phyloP scores from a whole-genome alignment of 2,797 vertebrate genomes.

The Alcedo quadribrachys region DNA sequence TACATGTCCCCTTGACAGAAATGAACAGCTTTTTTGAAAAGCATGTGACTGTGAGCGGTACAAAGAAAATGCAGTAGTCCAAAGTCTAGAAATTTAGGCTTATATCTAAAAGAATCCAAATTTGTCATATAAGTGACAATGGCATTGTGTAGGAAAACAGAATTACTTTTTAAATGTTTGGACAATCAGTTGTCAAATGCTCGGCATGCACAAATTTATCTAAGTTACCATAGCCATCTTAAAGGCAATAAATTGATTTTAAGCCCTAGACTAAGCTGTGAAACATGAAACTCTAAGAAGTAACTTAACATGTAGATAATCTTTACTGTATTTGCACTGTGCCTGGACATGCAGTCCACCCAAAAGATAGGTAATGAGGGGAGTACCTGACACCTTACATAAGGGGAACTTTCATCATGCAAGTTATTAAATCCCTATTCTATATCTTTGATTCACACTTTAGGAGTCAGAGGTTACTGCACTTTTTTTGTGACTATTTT shows the following conservation, averaged over 20 bases:
- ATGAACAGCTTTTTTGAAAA: background rate
- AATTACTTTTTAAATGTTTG: background rate
- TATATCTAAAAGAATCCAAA: background rate
- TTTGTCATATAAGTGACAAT: background rate
- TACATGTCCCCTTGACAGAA: background rate
- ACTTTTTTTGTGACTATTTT: background rate
- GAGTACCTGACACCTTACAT: rapidly evolving
- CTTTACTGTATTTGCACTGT: background rate
- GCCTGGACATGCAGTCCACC: background rate
- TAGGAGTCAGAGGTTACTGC: background rate
- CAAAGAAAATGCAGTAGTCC: background rate
- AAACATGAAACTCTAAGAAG: background rate
- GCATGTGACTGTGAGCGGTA: background rate
- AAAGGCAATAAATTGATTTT: background rate
- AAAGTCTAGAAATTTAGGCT: background rate
- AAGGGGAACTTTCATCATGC: rapidly evolving
- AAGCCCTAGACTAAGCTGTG: background rate
- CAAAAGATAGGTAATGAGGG: background rate
- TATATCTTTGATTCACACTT: background rate
- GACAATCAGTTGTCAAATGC: background rate
- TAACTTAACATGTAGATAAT: background rate
- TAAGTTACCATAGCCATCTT: background rate
- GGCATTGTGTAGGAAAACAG: background rate
- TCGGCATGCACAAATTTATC: background rate
- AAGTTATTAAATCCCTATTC: background rate